These are phyloP conservation scores for Hyperoodon ampullatus DNA, from an alignment of 2,113 vertebrate genomes.

Conservation along the genomic window DNA sequence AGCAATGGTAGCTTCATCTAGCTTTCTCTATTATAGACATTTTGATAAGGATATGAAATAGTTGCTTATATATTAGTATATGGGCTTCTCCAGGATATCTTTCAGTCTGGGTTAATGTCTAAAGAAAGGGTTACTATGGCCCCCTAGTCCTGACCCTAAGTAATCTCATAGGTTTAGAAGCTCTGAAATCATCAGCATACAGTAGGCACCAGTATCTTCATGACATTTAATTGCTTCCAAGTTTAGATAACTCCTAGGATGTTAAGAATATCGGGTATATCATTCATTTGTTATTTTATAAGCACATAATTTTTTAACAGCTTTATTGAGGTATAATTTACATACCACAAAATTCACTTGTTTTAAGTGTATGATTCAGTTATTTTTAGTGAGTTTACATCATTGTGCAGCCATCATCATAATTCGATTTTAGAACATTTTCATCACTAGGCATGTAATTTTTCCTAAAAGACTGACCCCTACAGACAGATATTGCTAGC, in stretches of 20 bases:
- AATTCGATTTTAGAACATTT: constrained; percentile 5
- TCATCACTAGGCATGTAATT: neutral
- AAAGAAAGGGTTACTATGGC: neutral
- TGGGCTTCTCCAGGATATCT: neutral
- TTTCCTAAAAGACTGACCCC: neutral
- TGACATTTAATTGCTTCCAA: neutral
- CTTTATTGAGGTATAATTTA: constrained; percentile 4
- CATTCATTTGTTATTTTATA: constrained; percentile 3
- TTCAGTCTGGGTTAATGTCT: neutral
- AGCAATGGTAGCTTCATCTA: neutral
- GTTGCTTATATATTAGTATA: neutral
- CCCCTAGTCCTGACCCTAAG: neutral
- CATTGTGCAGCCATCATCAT: neutral
- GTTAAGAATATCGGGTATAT: neutral
- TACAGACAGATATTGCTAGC: neutral
- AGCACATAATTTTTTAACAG: neutral
- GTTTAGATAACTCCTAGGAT: constrained; percentile 7
- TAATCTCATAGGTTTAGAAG: neutral
- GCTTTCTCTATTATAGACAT: neutral
- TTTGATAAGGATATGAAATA: neutral
- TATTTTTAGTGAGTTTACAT: neutral
- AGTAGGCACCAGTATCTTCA: neutral
- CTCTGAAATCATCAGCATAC: neutral
- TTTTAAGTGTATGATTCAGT: neutral
- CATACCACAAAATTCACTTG: neutral